phyloP scores from a whole-genome alignment of 1,140 invertebrate species.

The Aporrectodea caliginosa region DNA sequence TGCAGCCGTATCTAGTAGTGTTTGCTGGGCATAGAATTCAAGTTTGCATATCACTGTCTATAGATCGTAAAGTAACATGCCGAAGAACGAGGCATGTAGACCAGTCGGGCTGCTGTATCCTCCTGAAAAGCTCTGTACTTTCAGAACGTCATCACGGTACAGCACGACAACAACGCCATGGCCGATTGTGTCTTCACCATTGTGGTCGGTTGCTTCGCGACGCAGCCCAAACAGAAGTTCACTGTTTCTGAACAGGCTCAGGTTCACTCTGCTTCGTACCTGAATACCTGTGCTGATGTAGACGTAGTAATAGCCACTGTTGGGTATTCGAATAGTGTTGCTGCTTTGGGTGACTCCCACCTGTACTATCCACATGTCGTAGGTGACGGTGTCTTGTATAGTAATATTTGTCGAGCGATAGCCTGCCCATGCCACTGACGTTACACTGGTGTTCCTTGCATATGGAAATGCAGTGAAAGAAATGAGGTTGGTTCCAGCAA shows the following conservation, averaged over 20 bases:
- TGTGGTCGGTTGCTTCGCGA: neutral
- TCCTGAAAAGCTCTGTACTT: neutral
- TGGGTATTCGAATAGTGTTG: neutral
- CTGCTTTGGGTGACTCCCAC: neutral
- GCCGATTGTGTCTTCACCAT: neutral
- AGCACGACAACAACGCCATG: constrained; percentile 10
- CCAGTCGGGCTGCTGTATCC: neutral
- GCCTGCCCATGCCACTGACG: neutral
- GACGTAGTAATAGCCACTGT: constrained; percentile 17
- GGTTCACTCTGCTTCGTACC: neutral
- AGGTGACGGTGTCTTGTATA: neutral
- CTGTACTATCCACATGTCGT: constrained; percentile 3
- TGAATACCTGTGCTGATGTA: constrained; percentile 13
- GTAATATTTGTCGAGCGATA: neutral
- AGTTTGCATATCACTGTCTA: too few relatives aligned
- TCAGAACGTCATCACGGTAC: neutral
- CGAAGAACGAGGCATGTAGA: constrained; percentile 19
- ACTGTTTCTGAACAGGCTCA: neutral
- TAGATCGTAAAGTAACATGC: neutral
- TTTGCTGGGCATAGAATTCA: too few relatives aligned
- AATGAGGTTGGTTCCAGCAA: constrained; percentile 8
- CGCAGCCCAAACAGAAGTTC: constrained; percentile 1
- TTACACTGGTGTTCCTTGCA: neutral
- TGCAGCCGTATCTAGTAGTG: too few relatives aligned
- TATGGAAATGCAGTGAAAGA: constrained; percentile 14